Evolutionary conservation across 2,113 vertebrate species (phyloP).

Genomic region (Gallinago media): DNA sequence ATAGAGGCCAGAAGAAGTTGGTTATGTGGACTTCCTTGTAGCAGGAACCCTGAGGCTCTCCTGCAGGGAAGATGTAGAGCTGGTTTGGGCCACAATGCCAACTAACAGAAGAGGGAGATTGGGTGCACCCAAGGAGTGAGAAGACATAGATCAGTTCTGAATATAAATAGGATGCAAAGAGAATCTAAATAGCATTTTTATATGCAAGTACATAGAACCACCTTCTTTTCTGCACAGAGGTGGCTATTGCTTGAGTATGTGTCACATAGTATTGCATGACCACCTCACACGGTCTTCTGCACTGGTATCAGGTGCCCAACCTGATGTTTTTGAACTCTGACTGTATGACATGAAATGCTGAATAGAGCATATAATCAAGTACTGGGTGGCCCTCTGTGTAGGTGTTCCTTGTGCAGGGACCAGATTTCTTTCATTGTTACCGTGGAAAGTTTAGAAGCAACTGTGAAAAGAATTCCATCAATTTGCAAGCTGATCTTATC

Average conservation of each 20-base stretch:
- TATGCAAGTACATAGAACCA: background rate
- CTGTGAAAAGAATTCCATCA: background rate
- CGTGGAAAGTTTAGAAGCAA: background rate
- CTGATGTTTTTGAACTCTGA: background rate
- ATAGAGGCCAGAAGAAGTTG: background rate
- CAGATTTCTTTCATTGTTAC: background rate
- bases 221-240: background rate
- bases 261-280: too few species aligned
- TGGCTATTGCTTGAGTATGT: background rate
- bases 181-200: background rate
- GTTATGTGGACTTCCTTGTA: background rate
- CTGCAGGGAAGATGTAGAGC: background rate
- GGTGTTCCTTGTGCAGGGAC: too few species aligned
- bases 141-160: background rate
- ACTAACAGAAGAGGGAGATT: background rate
- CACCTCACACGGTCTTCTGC: too few species aligned
- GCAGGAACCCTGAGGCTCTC: background rate
- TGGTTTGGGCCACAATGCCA: background rate
- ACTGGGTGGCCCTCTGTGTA: background rate
- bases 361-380: background rate
- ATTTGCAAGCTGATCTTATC: background rate
- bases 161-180: background rate
- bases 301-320: background rate
- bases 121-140: background rate
- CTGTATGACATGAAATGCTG: background rate